Evolutionary conservation across 2,888 invertebrate genomes (phyloP).

Genomic region (Ichneumoninae sp.): DNA sequence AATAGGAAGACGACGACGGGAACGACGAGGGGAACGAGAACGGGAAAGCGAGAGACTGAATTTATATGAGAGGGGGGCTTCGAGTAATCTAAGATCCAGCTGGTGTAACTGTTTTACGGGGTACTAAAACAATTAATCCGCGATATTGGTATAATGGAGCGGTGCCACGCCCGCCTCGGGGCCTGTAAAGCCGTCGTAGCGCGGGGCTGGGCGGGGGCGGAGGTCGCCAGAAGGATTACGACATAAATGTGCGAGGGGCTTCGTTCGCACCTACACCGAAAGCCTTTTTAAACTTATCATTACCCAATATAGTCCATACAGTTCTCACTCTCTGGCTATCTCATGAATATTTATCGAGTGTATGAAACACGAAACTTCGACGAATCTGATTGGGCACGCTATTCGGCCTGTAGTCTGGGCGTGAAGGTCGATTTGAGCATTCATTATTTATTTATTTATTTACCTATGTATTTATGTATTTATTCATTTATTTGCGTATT

Average conservation of each 20-base stretch:
- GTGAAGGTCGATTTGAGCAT: too few species aligned
- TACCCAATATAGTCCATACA: neutral
- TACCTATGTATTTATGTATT: too few species aligned
- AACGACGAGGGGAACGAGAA: slow-evolving; percentile 41
- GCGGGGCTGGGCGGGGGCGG: neutral
- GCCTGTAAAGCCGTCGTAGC: slow-evolving; percentile 3
- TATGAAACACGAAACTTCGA: slow-evolving; percentile 2
- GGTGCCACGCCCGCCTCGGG: slow-evolving; percentile 42
- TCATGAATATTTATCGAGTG: slow-evolving; percentile 16
- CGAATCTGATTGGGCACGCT: neutral
- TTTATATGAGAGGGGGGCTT: slow-evolving; percentile 58
- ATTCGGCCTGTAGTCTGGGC: neutral
- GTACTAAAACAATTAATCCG: slow-evolving; percentile 69
- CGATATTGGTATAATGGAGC: slow-evolving; percentile 66
- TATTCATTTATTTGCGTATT: too few species aligned
- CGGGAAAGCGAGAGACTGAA: slow-evolving; percentile 34
- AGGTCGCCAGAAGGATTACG: slow-evolving; percentile 23
- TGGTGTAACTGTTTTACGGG: slow-evolving; percentile 70
- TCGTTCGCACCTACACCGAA: slow-evolving; percentile 15
- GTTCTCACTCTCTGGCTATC: neutral
- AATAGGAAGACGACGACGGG: slow-evolving; percentile 37
- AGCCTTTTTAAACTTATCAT: slow-evolving; percentile 30
- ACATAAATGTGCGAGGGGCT: neutral
- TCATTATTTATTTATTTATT: too few species aligned
- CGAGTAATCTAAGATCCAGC: slow-evolving; percentile 70